These are phyloP conservation scores for Chesias legatella DNA, from an alignment of 2,888 invertebrate genomes.

Conservation along the genomic window DNA sequence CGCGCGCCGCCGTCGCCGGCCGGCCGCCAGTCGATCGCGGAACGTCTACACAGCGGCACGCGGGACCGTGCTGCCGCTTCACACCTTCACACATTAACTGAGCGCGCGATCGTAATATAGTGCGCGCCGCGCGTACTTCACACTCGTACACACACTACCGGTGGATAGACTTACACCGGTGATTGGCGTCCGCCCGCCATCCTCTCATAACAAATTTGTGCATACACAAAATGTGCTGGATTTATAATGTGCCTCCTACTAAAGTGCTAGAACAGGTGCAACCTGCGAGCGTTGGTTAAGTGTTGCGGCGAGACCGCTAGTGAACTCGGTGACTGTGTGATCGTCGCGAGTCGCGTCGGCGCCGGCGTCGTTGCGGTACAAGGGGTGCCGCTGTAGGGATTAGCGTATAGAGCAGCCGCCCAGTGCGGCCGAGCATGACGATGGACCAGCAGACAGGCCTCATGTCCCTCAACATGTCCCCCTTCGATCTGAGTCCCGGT, in stretches of 20 bases:
- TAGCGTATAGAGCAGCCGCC: slow-evolving; percentile 65
- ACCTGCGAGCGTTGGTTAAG: slow-evolving; percentile 73
- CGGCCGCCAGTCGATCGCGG: slow-evolving; percentile 77
- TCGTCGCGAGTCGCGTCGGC: no score
- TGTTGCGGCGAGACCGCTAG: slow-evolving; percentile 78
- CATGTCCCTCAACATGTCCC: slow-evolving; percentile 94
- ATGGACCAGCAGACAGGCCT: slow-evolving; percentile 93
- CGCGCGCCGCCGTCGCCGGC: slow-evolving; percentile 75
- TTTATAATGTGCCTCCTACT: slow-evolving; percentile 62
- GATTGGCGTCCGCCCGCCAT: slow-evolving; percentile 41
- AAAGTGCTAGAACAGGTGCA: slow-evolving; percentile 78
- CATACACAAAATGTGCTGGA: slow-evolving; percentile 76
- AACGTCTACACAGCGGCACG: slow-evolving; percentile 64
- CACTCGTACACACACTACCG: slow-evolving; percentile 43
- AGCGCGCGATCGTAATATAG: slow-evolving; percentile 67
- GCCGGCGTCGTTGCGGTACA: slow-evolving; percentile 76
- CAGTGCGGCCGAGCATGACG: slow-evolving; percentile 76
- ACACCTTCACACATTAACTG: slow-evolving; percentile 37
- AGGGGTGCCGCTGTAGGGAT: slow-evolving; percentile 74
- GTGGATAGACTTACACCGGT: slow-evolving; percentile 42
- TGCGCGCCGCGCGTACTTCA: slow-evolving; percentile 65
- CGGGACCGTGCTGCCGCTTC: slow-evolving; percentile 52
- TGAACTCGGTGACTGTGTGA: slow-evolving; percentile 79
- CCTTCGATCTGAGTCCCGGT: slow-evolving; percentile 88
- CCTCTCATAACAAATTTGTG: slow-evolving; percentile 35